Evolutionary conservation across 2,113 vertebrate genomes (phyloP).

Genomic region (Phoxinus phoxinus): DNA sequence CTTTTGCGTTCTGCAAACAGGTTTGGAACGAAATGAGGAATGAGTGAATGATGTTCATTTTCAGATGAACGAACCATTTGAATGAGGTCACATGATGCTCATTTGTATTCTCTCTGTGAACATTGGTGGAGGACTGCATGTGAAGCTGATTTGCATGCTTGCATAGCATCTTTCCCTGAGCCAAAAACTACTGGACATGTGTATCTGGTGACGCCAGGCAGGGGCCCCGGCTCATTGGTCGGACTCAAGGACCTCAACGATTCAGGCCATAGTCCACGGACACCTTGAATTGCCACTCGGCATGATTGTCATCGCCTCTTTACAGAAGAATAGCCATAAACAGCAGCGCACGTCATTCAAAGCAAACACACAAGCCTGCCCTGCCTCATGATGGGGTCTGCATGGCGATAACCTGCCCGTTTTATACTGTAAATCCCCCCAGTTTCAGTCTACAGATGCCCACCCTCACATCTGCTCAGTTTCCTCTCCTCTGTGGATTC

Average conservation of each 20-base stretch:
- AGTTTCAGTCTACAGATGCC: constrained; percentile 15
- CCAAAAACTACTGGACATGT: constrained; percentile 35
- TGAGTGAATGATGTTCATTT: background rate
- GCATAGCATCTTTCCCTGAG: constrained; percentile 52
- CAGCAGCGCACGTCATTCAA: constrained; percentile 2
- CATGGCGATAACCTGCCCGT: constrained; percentile 2
- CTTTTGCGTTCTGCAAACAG: background rate
- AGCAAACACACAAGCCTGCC: constrained; percentile 27
- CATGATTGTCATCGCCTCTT: constrained; percentile 3
- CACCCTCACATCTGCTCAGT: constrained; percentile 1
- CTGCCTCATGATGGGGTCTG: constrained; percentile 15
- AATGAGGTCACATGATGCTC: background rate
- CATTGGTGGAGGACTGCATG: background rate
- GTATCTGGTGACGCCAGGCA: constrained; percentile 36
- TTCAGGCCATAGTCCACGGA: background rate
- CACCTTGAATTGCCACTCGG: constrained; percentile 23
- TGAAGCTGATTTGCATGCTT: constrained; percentile 35
- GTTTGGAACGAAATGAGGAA: background rate
- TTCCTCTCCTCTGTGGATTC: background rate
- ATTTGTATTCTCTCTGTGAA: constrained; percentile 30
- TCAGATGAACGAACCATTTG: background rate
- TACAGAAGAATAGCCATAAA: constrained; percentile 2
- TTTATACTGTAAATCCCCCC: background rate
- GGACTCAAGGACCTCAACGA: constrained; percentile 24
- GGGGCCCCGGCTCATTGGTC: constrained; percentile 20